Base-by-base conservation (phyloP, 2,113 vertebrate genomes). In the Sinocyclocheilus anshuiensis region DNA sequence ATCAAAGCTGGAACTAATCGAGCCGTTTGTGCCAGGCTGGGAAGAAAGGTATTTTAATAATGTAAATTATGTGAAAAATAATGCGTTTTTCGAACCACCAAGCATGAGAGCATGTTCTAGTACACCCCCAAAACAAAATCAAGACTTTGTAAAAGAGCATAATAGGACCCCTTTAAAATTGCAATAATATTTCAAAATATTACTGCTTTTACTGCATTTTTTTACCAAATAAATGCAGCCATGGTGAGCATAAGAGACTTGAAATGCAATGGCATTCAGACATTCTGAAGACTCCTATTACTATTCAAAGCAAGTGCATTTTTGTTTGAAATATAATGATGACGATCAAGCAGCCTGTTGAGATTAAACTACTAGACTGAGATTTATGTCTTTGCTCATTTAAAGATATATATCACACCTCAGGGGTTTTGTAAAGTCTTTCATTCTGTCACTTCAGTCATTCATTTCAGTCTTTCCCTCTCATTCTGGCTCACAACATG, bases 401-500 rank as follows among this genome's bases (percentile, higher is more conserved):
- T 61, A 61, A n/a, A 61, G 3, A 4, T 61, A 61, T 61, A 61
- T 10, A 61, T 61, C 20, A 59, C 67, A 36, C 67, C 26, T 69
- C 15, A 36, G 65, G 65, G 65, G 65, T 69, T 69, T 69, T 16
- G 18, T 20, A 20, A 39, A 71, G 16, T 11, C 33, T 39, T 39
- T 72, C 69, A 72, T 72, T 39, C 69, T 39, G 69, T 39, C 33
- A 72, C 33, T 72, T 48, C 69, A 71, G 29, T 72, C 18, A 72
- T 39, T 71, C 67, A 71, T 71, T 39, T 71, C 8, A 72, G 33
- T 11, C 36, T 42, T 12, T 42, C 36, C 36, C 90, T 87, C 81
- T 84, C 86, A 84, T 87, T 86, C 89, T 86, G 90, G 90, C 90
- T 93, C 92, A 90, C 89, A 89, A 92, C 45, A 88, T 63, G 91